Percentiles rank a stretch among this genome's conserved stretches.
These are phyloP conservation scores for Plotosus lineatus DNA, from an alignment of 2,113 vertebrate species.

Conservation along the genomic window DNA sequence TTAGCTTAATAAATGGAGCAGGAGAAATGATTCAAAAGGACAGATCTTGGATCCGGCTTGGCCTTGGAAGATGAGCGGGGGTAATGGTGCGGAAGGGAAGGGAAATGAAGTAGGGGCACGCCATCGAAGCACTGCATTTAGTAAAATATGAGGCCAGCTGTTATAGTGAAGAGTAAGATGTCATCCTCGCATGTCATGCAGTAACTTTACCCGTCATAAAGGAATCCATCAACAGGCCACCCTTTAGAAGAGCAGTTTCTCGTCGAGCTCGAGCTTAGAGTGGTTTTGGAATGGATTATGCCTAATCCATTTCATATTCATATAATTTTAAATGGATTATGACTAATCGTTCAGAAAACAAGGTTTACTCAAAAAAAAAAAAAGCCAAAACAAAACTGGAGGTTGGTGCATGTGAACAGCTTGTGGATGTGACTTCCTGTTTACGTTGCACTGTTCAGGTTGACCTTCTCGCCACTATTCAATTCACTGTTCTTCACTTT, in stretches of 20 bases:
- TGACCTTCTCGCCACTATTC: conserved; percentile 29
- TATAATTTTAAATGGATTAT: conserved; percentile 4
- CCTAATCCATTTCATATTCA: conserved; percentile 9
- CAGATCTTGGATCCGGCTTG: conserved; percentile 19
- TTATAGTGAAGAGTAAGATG: conserved; percentile 15
- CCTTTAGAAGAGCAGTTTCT: neutral
- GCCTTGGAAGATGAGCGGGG: conserved; percentile 27
- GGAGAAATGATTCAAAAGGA: conserved; percentile 15
- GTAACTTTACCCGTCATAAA: conserved; percentile 11
- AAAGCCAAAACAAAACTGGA: too few relatives aligned
- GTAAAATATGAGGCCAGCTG: conserved; percentile 22
- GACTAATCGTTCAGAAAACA: too few relatives aligned
- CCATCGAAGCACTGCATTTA: conserved; percentile 12
- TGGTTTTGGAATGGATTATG: neutral
- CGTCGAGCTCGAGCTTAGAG: neutral
- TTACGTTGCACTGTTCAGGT: neutral
- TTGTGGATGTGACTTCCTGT: conserved; percentile 19
- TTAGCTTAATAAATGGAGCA: conserved; percentile 32
- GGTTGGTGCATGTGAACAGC: neutral
- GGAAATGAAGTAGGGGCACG: conserved; percentile 11
- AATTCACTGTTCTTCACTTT: neutral
- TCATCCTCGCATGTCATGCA: conserved; percentile 15
- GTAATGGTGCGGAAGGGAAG: conserved; percentile 38
- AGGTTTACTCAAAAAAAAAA: too few relatives aligned
- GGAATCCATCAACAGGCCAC: neutral